Percentiles rank a stretch among this genome's conserved stretches.
Conservation (phyloP, 1,140 invertebrate species). For the Drosophila sechellia region DNA sequence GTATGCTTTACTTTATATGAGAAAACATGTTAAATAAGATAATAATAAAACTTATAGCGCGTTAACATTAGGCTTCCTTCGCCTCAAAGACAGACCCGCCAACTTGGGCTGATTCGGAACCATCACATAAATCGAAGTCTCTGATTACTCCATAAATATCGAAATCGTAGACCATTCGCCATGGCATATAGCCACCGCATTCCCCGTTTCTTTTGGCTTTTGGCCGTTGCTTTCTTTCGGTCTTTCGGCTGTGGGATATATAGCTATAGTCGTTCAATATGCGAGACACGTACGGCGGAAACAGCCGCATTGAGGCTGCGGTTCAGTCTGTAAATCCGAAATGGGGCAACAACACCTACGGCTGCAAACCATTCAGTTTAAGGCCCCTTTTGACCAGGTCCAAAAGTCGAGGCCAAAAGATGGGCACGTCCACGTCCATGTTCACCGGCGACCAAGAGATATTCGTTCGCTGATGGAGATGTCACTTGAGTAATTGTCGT, state of each 20-base stretch:
- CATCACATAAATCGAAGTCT: conserved; percentile 24
- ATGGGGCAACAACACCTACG: conserved; percentile 28
- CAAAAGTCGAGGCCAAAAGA: conserved; percentile 27
- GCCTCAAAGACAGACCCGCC: not conserved
- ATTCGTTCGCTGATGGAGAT: conserved; percentile 69
- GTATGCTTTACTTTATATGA: too few species aligned
- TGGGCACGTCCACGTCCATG: conserved; percentile 50
- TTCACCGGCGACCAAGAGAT: conserved; percentile 31
- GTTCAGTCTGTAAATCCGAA: conserved; percentile 37
- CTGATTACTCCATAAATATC: conserved; percentile 44
- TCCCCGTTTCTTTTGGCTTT: conserved; percentile 9
- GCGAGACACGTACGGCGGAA: conserved; percentile 65
- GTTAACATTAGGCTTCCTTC: not conserved
- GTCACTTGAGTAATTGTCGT: conserved; percentile 82
- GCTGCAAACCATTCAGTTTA: conserved; percentile 3
- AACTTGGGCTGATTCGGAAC: conserved; percentile 11
- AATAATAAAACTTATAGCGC: not conserved
- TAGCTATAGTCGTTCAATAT: conserved; percentile 54
- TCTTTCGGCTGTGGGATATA: conserved; percentile 2
- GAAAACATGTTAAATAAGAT: not conserved
- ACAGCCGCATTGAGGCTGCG: conserved; percentile 56
- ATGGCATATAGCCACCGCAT: conserved; percentile 10
- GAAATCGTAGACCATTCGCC: conserved; percentile 15
- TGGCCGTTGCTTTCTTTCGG: not conserved
- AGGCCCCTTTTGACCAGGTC: conserved; percentile 12